phyloP scores from a whole-genome alignment of 2,888 invertebrate species.

The Troides helena region DNA sequence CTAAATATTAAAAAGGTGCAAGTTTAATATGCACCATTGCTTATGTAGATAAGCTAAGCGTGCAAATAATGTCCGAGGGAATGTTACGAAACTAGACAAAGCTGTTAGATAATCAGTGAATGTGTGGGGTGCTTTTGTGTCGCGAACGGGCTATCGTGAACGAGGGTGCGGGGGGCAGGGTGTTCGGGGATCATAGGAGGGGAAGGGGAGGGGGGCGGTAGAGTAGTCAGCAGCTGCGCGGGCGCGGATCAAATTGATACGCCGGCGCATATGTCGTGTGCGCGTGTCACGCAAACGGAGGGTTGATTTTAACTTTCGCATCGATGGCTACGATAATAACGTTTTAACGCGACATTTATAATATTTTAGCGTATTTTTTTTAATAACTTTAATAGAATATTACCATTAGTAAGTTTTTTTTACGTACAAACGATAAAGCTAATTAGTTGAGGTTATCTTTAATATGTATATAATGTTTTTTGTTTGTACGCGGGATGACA shows the following conservation, averaged over 20 bases:
- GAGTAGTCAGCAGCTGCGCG: conserved; percentile 72
- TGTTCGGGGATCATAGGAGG: background rate
- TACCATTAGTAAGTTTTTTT: too few relatives aligned
- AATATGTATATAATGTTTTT: too few relatives aligned
- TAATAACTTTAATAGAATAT: too few relatives aligned
- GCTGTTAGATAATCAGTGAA: conserved; percentile 66
- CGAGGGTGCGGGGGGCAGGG: conserved; percentile 8
- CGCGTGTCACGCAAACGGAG: conserved; percentile 54
- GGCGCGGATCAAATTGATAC: conserved; percentile 75
- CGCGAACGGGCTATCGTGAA: conserved; percentile 38
- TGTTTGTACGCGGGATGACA: too few relatives aligned
- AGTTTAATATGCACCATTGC: conserved; percentile 55
- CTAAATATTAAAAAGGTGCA: conserved; percentile 36
- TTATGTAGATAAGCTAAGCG: conserved; percentile 62
- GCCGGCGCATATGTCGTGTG: conserved; percentile 55
- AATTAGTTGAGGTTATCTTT: too few relatives aligned
- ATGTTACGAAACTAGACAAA: conserved; percentile 67
- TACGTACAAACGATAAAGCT: too few relatives aligned
- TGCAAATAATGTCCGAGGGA: conserved; percentile 56
- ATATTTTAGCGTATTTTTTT: background rate
- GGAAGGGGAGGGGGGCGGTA: conserved; percentile 35
- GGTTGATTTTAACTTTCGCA: conserved; percentile 16
- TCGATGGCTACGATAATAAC: conserved; percentile 21
- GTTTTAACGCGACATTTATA: background rate
- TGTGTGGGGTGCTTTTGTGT: conserved; percentile 62